Percentiles rank a stretch among this genome's conserved stretches.
phyloP scores from a whole-genome alignment of 2,797 vertebrate genomes.

The Echiichthys vipera region DNA sequence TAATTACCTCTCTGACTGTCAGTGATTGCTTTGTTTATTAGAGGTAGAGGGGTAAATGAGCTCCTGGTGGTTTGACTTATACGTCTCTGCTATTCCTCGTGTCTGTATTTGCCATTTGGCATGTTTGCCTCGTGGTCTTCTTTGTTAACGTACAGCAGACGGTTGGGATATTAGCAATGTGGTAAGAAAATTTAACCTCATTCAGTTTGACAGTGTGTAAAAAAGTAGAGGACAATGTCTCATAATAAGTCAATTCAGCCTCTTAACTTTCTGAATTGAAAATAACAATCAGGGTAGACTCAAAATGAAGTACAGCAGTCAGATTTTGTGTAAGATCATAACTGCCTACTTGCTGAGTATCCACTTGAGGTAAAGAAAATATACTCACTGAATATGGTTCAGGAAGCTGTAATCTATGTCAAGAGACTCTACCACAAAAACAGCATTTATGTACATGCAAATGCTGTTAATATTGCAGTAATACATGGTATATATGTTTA shows the following conservation, averaged over 20 bases:
- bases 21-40: slow-evolving; percentile 80
- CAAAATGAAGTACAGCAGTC: background rate
- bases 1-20: slow-evolving; percentile 77
- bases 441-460: background rate
- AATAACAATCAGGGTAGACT: background rate
- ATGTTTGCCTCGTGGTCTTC: slow-evolving; percentile 8
- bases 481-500: slow-evolving; percentile 7
- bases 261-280: too few relatives aligned
- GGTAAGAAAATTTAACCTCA: background rate
- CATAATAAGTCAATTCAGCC: slow-evolving; percentile 1
- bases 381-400: background rate
- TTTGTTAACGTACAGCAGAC: slow-evolving; percentile 26
- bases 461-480: background rate
- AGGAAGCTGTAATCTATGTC: slow-evolving; percentile 10
- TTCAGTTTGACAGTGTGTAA: slow-evolving; percentile 17
- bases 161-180: slow-evolving; percentile 11
- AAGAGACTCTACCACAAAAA: background rate
- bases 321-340: background rate
- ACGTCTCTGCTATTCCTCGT: slow-evolving; percentile 8
- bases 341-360: slow-evolving; percentile 4
- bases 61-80: slow-evolving; percentile 53
- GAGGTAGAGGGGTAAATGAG: slow-evolving; percentile 50
- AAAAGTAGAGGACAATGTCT: slow-evolving; percentile 18
- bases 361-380: slow-evolving; percentile 1
- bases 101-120: slow-evolving; percentile 49